A percentile compares a stretch with the other conserved stretches of the same genome.
Evolutionary conservation across 2,797 vertebrate species (phyloP).

Genomic region (Onychomys torridus): DNA sequence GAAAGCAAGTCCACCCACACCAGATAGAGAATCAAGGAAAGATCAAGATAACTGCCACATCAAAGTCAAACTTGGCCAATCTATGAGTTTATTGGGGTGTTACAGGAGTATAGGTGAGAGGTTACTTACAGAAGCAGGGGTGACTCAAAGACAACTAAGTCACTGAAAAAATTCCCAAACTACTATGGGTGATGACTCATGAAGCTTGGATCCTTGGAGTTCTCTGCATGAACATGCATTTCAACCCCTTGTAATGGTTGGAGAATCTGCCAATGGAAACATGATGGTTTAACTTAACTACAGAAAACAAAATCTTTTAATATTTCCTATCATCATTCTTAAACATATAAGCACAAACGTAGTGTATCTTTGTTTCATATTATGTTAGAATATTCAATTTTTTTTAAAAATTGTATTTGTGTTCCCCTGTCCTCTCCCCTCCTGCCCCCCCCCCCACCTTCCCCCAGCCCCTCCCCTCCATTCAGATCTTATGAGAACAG

Average conservation of each 20-base stretch:
- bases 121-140: neutral
- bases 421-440: too few species aligned
- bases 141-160: neutral
- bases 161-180: neutral
- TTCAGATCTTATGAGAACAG: too few species aligned
- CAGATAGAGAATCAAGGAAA: neutral
- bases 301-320: neutral
- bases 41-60: neutral
- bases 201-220: neutral
- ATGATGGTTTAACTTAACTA: too few species aligned
- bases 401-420: too few species aligned
- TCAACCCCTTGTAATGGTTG: neutral
- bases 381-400: neutral
- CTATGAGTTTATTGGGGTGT: neutral
- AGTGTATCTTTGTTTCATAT: neutral
- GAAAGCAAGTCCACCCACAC: fast-evolving
- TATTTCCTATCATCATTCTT: neutral
- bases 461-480: too few species aligned
- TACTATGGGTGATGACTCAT: neutral
- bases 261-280: neutral
- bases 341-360: neutral
- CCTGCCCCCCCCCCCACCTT: too few species aligned
- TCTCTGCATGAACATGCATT: neutral
- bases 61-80: neutral
- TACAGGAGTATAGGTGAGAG: neutral